Evolutionary conservation across 2,888 invertebrate genomes (phyloP), one percentile per base, ranked within the genome.

Genomic region (Rhingia campestris): DNA sequence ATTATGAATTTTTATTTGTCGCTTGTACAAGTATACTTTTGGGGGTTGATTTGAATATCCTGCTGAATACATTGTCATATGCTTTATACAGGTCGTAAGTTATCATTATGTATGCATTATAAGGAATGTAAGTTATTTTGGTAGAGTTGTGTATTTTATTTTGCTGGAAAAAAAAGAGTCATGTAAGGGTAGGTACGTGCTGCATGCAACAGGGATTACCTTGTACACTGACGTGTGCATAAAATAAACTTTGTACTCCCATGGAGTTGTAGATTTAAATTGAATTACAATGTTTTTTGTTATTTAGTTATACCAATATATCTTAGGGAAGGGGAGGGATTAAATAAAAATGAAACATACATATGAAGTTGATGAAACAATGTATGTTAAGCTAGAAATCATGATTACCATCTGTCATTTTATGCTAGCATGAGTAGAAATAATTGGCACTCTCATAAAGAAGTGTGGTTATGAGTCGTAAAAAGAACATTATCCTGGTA

Each of bases 1-100:
- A 84, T 84, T 75, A 84, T 80, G 80, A 69, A 80, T 80, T 80
- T 84, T 84, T 84, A 80, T 84, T 74, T 63, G 41, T 37, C 4
- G 0, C 4, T 9, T 9, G 41, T 35, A n/a, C 61, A 14, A 35
- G 12, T n/a, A 3, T 39, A 7, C 2, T 37, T 45, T 33, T 37
- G n/a, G 39, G 51, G 39, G 53, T 49, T 49, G 22, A 22, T 22
- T 22, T 22, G 49, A 22, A 45, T 12, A 45, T 49, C 10, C 30
- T 5, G 30, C 22, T 2, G 5, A n/a, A 9, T 9, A 10, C 4
- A 32, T 49, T 49, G 49, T 49, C 49, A 30, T 32, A 30, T 22
- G 22, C 1, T 22, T 2, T 32, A 30, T 10, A n/a, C 5, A 47
- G 22, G 33, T 30, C 51, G 6, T 67, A 47, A 22, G 39, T 70